Base-by-base conservation (phyloP, 2,797 vertebrate species). In the Pelochelys cantorii region DNA sequence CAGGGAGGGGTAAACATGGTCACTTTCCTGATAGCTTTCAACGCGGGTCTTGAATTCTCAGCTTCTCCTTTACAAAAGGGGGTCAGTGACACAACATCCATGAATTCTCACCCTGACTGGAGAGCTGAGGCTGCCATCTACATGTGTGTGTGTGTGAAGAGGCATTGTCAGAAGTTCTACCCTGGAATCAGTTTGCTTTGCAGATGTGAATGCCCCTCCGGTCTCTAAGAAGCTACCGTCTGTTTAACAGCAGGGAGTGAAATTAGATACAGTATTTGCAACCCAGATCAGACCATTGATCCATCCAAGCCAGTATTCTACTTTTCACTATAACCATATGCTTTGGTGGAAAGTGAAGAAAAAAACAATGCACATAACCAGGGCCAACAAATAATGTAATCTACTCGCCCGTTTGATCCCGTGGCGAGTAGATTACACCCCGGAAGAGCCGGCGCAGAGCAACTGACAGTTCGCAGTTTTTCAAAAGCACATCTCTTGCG, bases 101-200 rank as follows among this genome's bases (percentile, higher is more conserved):
- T 60, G 54, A 11, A 23, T 22, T 53, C 34, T 3, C 17, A 0
- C 3, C 12, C 17, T 55, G 79, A 79, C 25, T 4, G 15, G 15
- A 2, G 52, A 3, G 11, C 17, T 0, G 0, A 37, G 2, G 2
- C 1, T 53, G 55, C 54, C 34, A 62, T 57, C 71, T 13, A 29
- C 15, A 1, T 4, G 0, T 15, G 3, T 5, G 53, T 5, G 53
- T 84, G 0, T 29, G 11, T 11, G 53, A 77, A 27, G 37, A 48
- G 42, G 6, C 23, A 27, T 42, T 25, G 25, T 48, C 37, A 42
- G 74, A 75, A 42, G 74, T 37, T 37, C 34, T 23, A 23, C 68
- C 34, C 17, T 37, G 20, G 34, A 37, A 37, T 37, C 42, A 75
- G 25, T 7, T 48, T 14, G 37, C 23, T 79, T 79, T 15, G 31